Evolutionary conservation across 2,888 invertebrate genomes (phyloP).

Genomic region (Meandrusa payeni): DNA sequence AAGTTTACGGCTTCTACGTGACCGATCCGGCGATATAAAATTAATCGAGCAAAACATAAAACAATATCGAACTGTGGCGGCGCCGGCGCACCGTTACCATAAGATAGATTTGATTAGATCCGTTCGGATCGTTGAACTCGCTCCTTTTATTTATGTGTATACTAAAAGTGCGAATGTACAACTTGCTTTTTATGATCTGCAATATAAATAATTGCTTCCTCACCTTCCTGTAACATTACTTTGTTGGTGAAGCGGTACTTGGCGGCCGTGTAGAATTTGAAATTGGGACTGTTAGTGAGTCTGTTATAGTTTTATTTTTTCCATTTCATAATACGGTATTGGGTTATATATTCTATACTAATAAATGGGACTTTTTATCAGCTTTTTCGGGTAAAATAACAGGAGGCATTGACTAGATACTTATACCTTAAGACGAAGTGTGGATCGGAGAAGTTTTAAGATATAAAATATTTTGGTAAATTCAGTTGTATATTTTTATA

Average conservation of each 20-base stretch:
- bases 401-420: too few species aligned
- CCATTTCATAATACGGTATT: neutral
- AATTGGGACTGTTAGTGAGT: slow-evolving; percentile 13
- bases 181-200: slow-evolving; percentile 15
- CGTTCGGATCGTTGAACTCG: slow-evolving; percentile 28
- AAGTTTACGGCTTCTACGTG: slow-evolving; percentile 26
- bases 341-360: too few species aligned
- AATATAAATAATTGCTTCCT: slow-evolving; percentile 23
- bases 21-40: slow-evolving; percentile 40
- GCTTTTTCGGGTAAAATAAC: too few species aligned
- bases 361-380: too few species aligned
- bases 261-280: slow-evolving; percentile 16
- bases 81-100: slow-evolving; percentile 50
- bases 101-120: slow-evolving; percentile 29
- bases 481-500: too few species aligned
- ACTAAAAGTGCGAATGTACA: slow-evolving; percentile 12
- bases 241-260: neutral
- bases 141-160: slow-evolving; percentile 14
- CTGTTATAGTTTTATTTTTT: neutral
- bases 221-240: neutral
- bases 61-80: slow-evolving; percentile 47
- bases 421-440: too few species aligned
- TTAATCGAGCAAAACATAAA: slow-evolving; percentile 55
- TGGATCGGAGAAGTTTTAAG: too few species aligned
- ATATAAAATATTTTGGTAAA: too few species aligned